Percentiles rank a stretch among this genome's conserved stretches.
Evolutionary conservation across 2,888 invertebrate genomes (phyloP).

Genomic region (Plutella xylostella): DNA sequence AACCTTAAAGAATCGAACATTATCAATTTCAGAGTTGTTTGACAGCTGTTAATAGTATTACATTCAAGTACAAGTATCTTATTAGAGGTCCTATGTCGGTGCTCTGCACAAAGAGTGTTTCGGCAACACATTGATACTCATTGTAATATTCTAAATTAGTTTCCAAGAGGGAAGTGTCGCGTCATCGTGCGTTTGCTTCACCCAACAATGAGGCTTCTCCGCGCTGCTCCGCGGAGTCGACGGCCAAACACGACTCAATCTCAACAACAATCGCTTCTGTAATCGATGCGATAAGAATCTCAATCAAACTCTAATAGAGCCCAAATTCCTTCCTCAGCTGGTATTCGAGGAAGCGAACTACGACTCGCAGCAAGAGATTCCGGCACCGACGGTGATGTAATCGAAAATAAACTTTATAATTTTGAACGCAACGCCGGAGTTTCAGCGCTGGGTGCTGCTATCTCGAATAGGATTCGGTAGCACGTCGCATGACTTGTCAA

Average conservation of each 20-base stretch:
- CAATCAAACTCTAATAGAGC: constrained; percentile 39
- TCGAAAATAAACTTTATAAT: background rate
- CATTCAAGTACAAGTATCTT: too few species aligned
- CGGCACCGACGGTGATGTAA: background rate
- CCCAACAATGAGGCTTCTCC: constrained; percentile 57
- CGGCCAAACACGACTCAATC: constrained; percentile 44
- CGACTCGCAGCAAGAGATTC: constrained; percentile 27
- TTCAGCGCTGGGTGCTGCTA: constrained; percentile 22
- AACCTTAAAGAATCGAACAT: too few species aligned
- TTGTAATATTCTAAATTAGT: constrained; percentile 68
- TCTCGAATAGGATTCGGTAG: constrained; percentile 57
- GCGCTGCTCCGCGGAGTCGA: constrained; percentile 56
- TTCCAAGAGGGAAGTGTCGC: constrained; percentile 55
- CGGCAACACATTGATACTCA: constrained; percentile 59
- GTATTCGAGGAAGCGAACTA: constrained; percentile 34
- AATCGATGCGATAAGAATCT: constrained; percentile 34
- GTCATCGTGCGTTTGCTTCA: constrained; percentile 64
- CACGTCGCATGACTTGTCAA: constrained; percentile 66
- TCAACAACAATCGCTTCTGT: constrained; percentile 32
- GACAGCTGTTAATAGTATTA: too few species aligned
- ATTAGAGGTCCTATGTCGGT: too few species aligned
- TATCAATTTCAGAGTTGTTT: too few species aligned
- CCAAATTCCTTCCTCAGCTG: constrained; percentile 39
- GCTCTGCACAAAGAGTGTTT: constrained; percentile 54
- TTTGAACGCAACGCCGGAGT: constrained; percentile 24